phyloP scores from a whole-genome alignment of 2,113 vertebrate genomes.

The Synchiropus splendidus region DNA sequence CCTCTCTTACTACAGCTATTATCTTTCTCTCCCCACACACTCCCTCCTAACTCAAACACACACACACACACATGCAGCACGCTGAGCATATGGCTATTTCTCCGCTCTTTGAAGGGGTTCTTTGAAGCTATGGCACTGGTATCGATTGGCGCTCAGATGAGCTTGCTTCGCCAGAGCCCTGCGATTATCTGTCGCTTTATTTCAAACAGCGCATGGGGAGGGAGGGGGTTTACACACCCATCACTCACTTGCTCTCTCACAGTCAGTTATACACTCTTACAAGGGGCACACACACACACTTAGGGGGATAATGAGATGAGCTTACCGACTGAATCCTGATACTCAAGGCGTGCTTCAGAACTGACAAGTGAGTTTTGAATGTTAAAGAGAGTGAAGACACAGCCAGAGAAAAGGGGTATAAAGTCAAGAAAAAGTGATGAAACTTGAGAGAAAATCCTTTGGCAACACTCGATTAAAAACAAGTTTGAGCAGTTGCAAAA shows the following conservation, averaged over 20 bases:
- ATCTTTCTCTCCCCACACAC: slow-evolving; percentile 9
- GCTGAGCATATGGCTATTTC: slow-evolving; percentile 58
- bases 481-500: not conserved
- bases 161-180: slow-evolving; percentile 57
- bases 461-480: slow-evolving; percentile 23
- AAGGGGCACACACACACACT: slow-evolving; percentile 16
- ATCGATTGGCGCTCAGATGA: slow-evolving; percentile 66
- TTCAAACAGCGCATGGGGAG: slow-evolving; percentile 54
- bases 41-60: slow-evolving; percentile 7
- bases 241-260: slow-evolving; percentile 59
- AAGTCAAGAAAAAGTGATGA: slow-evolving; percentile 58
- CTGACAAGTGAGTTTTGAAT: slow-evolving; percentile 52
- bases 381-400: slow-evolving; percentile 44
- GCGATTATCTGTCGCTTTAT: slow-evolving; percentile 69
- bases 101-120: slow-evolving; percentile 59
- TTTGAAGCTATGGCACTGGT: slow-evolving; percentile 62
- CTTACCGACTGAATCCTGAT: slow-evolving; percentile 51
- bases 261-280: slow-evolving; percentile 38
- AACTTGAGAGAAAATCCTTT: slow-evolving; percentile 36
- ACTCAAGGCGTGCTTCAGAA: slow-evolving; percentile 52
- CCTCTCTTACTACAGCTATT: slow-evolving; percentile 5
- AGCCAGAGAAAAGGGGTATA: slow-evolving; percentile 34
- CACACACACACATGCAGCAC: slow-evolving; percentile 17
- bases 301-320: slow-evolving; percentile 58
- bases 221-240: slow-evolving; percentile 51